These are phyloP conservation scores for Tenebrosternarchus preto DNA, from an alignment of 2,113 vertebrate genomes.

Conservation along the genomic window DNA sequence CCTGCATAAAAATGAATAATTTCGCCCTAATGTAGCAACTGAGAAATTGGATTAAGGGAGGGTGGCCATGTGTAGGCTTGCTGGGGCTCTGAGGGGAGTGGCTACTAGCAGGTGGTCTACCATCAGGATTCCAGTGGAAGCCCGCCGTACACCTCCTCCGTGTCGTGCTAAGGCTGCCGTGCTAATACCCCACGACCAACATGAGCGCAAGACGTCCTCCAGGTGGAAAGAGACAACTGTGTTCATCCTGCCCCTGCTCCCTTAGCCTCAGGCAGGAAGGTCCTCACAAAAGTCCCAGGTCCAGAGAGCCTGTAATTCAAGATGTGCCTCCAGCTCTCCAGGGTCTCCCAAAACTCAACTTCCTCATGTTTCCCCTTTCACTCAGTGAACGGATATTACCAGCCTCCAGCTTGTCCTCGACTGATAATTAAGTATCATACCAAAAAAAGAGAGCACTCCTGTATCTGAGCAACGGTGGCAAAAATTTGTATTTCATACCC, in stretches of 20 bases:
- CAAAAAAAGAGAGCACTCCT: background rate
- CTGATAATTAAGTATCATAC: constrained; percentile 15
- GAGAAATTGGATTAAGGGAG: constrained; percentile 6
- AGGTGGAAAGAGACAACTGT: constrained; percentile 53
- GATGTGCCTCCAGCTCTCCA: background rate
- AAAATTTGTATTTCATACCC: constrained; percentile 46
- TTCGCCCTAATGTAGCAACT: background rate
- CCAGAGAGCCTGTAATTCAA: background rate
- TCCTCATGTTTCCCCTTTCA: background rate
- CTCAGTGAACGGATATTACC: background rate
- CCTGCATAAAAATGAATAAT: background rate
- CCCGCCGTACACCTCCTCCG: constrained; percentile 36
- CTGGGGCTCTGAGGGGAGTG: background rate
- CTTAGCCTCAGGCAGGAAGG: constrained; percentile 32
- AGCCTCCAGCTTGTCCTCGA: background rate
- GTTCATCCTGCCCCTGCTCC: constrained; percentile 18
- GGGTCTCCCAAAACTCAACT: too few species aligned
- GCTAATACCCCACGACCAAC: constrained; percentile 42
- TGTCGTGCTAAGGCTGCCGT: constrained; percentile 44
- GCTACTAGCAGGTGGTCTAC: constrained; percentile 31
- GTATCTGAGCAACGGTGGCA: constrained; percentile 5
- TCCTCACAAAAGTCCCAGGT: constrained; percentile 13
- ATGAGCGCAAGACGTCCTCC: constrained; percentile 47
- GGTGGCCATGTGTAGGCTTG: background rate
- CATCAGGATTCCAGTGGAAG: constrained; percentile 44